Percentiles rank a stretch among this genome's conserved stretches.
phyloP scores from a whole-genome alignment of 2,888 invertebrate genomes.

The Cheilosia vernalis region DNA sequence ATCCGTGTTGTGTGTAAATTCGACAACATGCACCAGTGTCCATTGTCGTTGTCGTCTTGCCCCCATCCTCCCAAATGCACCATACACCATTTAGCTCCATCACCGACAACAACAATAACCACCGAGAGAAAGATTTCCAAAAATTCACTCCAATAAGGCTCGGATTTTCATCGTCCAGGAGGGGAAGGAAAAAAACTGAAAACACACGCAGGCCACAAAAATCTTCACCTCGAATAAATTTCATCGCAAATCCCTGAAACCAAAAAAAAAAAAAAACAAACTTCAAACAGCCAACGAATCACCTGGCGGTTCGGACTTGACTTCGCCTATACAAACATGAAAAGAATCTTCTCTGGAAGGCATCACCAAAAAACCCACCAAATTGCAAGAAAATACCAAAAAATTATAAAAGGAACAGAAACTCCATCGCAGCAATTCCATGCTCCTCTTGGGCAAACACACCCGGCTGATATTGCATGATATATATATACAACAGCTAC shows the following conservation, averaged over 20 bases:
- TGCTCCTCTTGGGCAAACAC: slow-evolving; percentile 21
- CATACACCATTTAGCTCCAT: neutral
- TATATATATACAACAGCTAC: neutral
- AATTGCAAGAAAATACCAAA: slow-evolving; percentile 55
- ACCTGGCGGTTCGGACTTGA: slow-evolving; percentile 56
- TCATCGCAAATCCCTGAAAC: slow-evolving; percentile 53
- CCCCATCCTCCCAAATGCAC: neutral
- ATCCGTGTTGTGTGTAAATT: slow-evolving; percentile 76
- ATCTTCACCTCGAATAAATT: slow-evolving; percentile 74
- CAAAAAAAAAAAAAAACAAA: slow-evolving; percentile 18
- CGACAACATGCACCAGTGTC: slow-evolving; percentile 74
- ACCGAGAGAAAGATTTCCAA: slow-evolving; percentile 36
- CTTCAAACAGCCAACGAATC: slow-evolving; percentile 46
- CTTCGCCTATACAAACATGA: slow-evolving; percentile 69
- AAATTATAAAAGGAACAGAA: neutral
- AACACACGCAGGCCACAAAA: slow-evolving; percentile 66
- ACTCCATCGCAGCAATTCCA: slow-evolving; percentile 22
- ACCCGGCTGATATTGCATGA: neutral
- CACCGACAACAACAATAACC: slow-evolving; percentile 21
- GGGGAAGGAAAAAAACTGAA: slow-evolving; percentile 13
- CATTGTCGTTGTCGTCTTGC: slow-evolving; percentile 14
- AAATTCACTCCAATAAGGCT: slow-evolving; percentile 69
- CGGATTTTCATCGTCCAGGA: slow-evolving; percentile 15
- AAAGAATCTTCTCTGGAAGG: slow-evolving; percentile 42
- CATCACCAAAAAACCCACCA: slow-evolving; percentile 44